phyloP scores from a whole-genome alignment of 2,797 vertebrate genomes.

The Hippopotamyrus pictus region DNA sequence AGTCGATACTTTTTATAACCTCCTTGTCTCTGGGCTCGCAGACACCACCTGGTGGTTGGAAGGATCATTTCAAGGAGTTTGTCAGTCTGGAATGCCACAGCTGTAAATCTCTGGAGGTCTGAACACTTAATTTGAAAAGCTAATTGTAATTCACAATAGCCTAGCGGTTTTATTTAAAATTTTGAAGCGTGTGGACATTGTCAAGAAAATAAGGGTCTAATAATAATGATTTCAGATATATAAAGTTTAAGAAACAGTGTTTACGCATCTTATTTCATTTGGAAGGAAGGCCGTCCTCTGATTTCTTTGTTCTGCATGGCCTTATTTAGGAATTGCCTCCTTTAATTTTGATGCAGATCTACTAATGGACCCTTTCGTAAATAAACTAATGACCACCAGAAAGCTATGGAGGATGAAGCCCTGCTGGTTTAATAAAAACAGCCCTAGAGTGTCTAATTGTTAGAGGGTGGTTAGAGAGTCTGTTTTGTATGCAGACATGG shows the following conservation, averaged over 20 bases:
- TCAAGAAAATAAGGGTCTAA: neutral
- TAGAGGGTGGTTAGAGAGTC: conserved; percentile 43
- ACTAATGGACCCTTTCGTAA: neutral
- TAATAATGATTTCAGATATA: neutral
- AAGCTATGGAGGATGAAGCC: neutral
- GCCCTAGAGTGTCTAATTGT: conserved; percentile 38
- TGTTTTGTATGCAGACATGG: conserved; percentile 52
- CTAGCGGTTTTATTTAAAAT: neutral
- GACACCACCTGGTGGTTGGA: neutral
- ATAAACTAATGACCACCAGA: conserved; percentile 13
- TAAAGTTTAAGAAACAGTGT: neutral
- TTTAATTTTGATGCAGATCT: neutral
- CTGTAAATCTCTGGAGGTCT: neutral
- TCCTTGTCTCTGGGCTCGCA: neutral
- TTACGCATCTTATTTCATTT: neutral
- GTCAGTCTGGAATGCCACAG: neutral
- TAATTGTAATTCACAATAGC: neutral
- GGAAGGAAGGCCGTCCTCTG: neutral
- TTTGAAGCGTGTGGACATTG: neutral
- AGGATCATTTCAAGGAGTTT: neutral
- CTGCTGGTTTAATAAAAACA: conserved; percentile 35
- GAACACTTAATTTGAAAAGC: neutral
- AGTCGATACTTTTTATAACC: neutral
- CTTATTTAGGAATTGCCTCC: neutral
- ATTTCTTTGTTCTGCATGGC: neutral